phyloP scores from a whole-genome alignment of 1,140 invertebrate genomes.

The Semibalanus balanoides region DNA sequence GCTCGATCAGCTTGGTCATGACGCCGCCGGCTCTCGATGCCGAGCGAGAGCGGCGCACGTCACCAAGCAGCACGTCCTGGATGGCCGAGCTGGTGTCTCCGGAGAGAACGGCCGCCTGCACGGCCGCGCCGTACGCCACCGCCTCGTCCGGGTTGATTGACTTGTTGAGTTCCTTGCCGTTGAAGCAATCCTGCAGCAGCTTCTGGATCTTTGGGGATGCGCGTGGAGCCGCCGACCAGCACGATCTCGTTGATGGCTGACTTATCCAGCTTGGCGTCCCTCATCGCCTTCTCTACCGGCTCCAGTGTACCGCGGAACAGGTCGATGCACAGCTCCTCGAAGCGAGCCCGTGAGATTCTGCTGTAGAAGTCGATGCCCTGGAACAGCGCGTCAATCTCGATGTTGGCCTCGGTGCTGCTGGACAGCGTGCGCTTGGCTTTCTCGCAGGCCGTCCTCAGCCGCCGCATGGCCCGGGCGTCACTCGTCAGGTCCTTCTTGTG shows the following conservation, averaged over 20 bases:
- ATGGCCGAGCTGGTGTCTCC: slow-evolving; percentile 64
- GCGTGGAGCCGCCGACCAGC: background rate
- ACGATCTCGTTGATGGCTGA: background rate
- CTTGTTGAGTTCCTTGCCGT: slow-evolving; percentile 40
- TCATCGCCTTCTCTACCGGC: background rate
- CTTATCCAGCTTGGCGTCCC: background rate
- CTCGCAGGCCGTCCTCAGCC: slow-evolving; percentile 21
- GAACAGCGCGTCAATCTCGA: slow-evolving; percentile 40
- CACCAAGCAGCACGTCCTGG: slow-evolving; percentile 89
- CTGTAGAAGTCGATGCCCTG: slow-evolving; percentile 45
- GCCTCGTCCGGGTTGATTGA: background rate
- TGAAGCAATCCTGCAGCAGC: background rate
- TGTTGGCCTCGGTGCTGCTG: slow-evolving; percentile 9
- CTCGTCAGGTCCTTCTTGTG: slow-evolving; percentile 20
- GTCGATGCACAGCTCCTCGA: slow-evolving; percentile 34
- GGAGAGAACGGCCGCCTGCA: slow-evolving; percentile 57
- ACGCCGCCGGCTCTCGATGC: slow-evolving; percentile 88
- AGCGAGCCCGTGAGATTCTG: slow-evolving; percentile 32
- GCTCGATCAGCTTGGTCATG: slow-evolving; percentile 85
- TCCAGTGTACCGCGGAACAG: slow-evolving; percentile 21
- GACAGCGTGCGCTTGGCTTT: slow-evolving; percentile 22
- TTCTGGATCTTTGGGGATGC: background rate
- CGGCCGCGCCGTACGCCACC: slow-evolving; percentile 86
- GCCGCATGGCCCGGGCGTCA: slow-evolving; percentile 15
- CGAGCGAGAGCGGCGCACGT: slow-evolving; percentile 95